Evolutionary conservation across 2,888 invertebrate genomes (phyloP), one percentile per base, ranked within the genome.

Genomic region (Archips crataeganus): DNA sequence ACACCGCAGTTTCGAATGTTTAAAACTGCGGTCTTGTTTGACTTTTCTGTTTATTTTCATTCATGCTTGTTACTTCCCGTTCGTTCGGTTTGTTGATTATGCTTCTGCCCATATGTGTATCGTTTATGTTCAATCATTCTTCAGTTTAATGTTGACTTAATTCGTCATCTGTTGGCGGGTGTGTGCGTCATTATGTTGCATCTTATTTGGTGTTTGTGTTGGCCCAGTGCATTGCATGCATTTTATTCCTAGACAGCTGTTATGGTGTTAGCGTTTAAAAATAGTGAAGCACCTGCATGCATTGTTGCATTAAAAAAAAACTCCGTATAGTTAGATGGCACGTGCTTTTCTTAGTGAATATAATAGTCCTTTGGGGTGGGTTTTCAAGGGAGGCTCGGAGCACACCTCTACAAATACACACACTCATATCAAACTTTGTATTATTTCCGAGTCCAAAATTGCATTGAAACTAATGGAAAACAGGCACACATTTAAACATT

Each of bases 41-140:
- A 73, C 68, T 68, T 68, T 64, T 36, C 36, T 59, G 63, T 59
- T 59, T 69, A 64, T 47, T 59, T 59, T 45, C 54, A 45, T 32
- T 63, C 63, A 63, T 59, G 59, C 68, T 64, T 32, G 32, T n/a
- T 54, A 59, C 63, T 73, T 73, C 73, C 68, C 57, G 49, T 57
- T 69, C 15, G 32, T 59, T 67, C 11, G 45, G 62, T 54, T 70
- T 36, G 67, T 67, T 67, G 51, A 60, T 59, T 47, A 67, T 57
- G 23, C 51, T 51, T 23, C 15, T 73, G 63, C 59, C 63, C 49
- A 63, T 68, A 49, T 68, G 49, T 59, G 73, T 64, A 61, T 39
- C 65, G 65, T 60, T 71, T n/a, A 11, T 72, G 47, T 62, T 15
- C 8, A 54, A 63, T 15, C 51, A 57, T 67, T 60, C 13, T 64